phyloP scores from a whole-genome alignment of 2,888 invertebrate species.

The Dryocosmus kuriphilus region DNA sequence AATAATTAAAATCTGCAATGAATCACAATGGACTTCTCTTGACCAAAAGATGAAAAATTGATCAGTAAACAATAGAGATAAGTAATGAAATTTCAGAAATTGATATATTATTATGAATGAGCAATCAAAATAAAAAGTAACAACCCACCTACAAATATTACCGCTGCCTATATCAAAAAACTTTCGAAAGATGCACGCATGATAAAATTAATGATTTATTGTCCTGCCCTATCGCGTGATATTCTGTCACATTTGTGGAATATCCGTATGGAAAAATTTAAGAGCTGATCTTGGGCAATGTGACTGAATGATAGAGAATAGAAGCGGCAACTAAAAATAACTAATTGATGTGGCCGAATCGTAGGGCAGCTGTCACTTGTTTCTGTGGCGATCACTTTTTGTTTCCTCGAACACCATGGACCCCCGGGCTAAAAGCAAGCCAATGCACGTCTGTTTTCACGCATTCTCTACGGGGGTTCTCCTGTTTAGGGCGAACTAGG shows the following conservation, averaged over 20 bases:
- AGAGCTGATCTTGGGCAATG: neutral
- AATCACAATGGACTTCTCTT: neutral
- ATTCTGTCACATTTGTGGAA: neutral
- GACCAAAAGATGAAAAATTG: neutral
- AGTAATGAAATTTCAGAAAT: neutral
- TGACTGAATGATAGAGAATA: conserved; percentile 14
- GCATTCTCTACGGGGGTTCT: conserved; percentile 70
- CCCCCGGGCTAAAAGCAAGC: conserved; percentile 34
- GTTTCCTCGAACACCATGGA: conserved; percentile 53
- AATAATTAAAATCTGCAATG: neutral
- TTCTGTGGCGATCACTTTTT: conserved; percentile 68
- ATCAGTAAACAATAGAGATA: neutral
- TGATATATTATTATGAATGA: neutral
- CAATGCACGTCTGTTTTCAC: conserved; percentile 68
- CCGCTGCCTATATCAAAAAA: neutral
- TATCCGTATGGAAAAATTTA: neutral
- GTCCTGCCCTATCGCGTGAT: neutral
- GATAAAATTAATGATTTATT: conserved; percentile 2
- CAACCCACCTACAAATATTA: neutral
- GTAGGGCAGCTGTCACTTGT: conserved; percentile 73
- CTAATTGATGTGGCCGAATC: conserved; percentile 68
- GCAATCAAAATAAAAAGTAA: neutral
- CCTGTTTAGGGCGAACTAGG: conserved; percentile 56
- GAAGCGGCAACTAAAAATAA: conserved; percentile 57
- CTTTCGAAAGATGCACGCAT: neutral